A percentile compares a stretch with the other conserved stretches of the same genome.
Evolutionary conservation across 2,113 vertebrate genomes (phyloP).

Genomic region (Chaetodon trifascialis): DNA sequence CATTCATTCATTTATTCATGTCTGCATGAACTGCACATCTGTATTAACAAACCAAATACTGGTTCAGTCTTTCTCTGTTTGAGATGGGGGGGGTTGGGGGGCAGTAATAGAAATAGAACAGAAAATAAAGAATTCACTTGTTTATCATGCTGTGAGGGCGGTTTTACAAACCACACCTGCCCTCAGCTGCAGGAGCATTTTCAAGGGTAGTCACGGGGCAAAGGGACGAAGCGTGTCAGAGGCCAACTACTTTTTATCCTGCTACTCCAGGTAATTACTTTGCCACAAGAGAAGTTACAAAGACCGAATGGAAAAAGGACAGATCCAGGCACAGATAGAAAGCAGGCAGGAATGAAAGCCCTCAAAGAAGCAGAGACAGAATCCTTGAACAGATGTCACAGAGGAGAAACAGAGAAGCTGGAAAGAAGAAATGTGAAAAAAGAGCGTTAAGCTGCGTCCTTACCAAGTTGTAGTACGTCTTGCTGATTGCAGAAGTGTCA

Average conservation of each 20-base stretch:
- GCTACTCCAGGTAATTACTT: background rate
- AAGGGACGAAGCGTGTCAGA: background rate
- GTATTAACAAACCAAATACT: background rate
- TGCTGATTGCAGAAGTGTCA: conserved; percentile 95
- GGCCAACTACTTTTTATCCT: background rate
- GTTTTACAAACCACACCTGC: conserved; percentile 4
- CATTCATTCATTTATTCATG: background rate
- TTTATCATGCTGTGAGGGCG: background rate
- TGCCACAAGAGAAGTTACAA: background rate
- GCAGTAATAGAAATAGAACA: too few relatives aligned
- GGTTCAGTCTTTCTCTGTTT: too few relatives aligned
- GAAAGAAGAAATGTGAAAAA: background rate
- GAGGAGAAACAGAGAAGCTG: background rate
- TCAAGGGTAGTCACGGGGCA: background rate
- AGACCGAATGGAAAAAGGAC: background rate
- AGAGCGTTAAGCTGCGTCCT: conserved; percentile 65
- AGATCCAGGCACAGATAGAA: background rate
- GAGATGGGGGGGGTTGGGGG: too few relatives aligned
- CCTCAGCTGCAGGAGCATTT: background rate
- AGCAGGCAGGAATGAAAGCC: background rate
- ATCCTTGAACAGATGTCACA: background rate
- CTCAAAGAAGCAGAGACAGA: background rate
- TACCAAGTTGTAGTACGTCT: conserved; percentile 99
- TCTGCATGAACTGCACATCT: background rate
- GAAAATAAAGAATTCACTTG: background rate